phyloP scores from a whole-genome alignment of 2,888 invertebrate species.

The Leptinotarsa rubiginosa region DNA sequence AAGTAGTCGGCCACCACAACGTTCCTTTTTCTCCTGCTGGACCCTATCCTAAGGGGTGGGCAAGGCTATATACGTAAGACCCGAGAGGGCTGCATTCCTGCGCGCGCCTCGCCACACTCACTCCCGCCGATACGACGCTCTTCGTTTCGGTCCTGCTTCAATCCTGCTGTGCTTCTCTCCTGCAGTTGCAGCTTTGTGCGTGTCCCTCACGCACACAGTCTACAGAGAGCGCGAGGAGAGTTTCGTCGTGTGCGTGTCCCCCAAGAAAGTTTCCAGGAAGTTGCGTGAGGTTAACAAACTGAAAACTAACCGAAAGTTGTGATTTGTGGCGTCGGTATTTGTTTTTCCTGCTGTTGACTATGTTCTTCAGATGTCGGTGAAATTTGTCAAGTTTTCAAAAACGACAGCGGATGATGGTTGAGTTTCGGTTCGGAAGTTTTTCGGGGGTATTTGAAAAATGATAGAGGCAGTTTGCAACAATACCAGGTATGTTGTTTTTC shows the following conservation, averaged over 20 bases:
- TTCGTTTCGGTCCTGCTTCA: slow-evolving; percentile 60
- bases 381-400: slow-evolving; percentile 28
- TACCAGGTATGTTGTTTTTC: slow-evolving; percentile 37
- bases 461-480: slow-evolving; percentile 46
- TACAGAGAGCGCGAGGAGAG: slow-evolving; percentile 16
- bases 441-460: slow-evolving; percentile 40
- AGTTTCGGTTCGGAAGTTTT: slow-evolving; percentile 21
- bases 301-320: slow-evolving; percentile 24
- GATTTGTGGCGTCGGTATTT: slow-evolving; percentile 29
- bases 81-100: slow-evolving; percentile 57
- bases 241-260: slow-evolving; percentile 24
- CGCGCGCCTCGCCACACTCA: slow-evolving; percentile 64
- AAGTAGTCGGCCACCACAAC: slow-evolving; percentile 29
- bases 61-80: slow-evolving; percentile 40
- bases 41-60: slow-evolving; percentile 50
- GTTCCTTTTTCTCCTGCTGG: slow-evolving; percentile 43
- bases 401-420: not conserved
- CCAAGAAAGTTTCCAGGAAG: slow-evolving; percentile 9
- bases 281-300: slow-evolving; percentile 14
- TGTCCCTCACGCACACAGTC: slow-evolving; percentile 56
- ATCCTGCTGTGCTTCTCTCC: slow-evolving; percentile 49
- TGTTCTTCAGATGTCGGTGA: slow-evolving; percentile 29
- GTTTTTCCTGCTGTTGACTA: slow-evolving; percentile 21
- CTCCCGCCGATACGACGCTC: slow-evolving; percentile 49
- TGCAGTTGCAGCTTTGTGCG: slow-evolving; percentile 63